Percentiles rank a stretch among this genome's conserved stretches.
Evolutionary conservation across 2,113 vertebrate species (phyloP).

Genomic region (Upupa epops): DNA sequence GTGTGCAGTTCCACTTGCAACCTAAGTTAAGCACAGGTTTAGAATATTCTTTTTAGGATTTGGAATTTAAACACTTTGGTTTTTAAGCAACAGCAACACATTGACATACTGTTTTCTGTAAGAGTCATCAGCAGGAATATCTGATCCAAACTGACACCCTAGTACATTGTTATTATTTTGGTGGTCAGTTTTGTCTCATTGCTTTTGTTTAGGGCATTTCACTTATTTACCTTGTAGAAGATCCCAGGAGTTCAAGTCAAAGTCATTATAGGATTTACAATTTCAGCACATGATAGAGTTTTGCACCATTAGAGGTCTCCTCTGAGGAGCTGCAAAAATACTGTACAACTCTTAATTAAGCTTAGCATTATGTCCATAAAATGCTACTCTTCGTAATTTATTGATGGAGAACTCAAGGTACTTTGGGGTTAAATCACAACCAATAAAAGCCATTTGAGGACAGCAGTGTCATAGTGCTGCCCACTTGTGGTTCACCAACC

Average conservation of each 20-base stretch:
- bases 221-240: not conserved
- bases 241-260: not conserved
- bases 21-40: not conserved
- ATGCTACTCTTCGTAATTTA: not conserved
- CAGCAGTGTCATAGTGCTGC: not conserved
- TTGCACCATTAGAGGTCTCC: not conserved
- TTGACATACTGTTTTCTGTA: not conserved
- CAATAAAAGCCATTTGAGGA: not conserved
- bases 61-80: not conserved
- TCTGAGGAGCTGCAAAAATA: slow-evolving; percentile 8
- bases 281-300: not conserved
- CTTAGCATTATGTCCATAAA: not conserved
- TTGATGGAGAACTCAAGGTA: not conserved
- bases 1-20: not conserved
- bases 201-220: not conserved
- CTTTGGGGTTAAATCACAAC: not conserved
- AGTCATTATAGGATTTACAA: not conserved
- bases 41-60: not conserved
- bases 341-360: not conserved
- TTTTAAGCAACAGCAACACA: not conserved
- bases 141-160: not conserved
- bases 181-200: not conserved
- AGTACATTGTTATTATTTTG: not conserved
- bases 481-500: not conserved
- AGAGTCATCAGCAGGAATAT: not conserved